Conservation (phyloP, 2,797 vertebrate species). For the Coregonus ussuriensis region DNA sequence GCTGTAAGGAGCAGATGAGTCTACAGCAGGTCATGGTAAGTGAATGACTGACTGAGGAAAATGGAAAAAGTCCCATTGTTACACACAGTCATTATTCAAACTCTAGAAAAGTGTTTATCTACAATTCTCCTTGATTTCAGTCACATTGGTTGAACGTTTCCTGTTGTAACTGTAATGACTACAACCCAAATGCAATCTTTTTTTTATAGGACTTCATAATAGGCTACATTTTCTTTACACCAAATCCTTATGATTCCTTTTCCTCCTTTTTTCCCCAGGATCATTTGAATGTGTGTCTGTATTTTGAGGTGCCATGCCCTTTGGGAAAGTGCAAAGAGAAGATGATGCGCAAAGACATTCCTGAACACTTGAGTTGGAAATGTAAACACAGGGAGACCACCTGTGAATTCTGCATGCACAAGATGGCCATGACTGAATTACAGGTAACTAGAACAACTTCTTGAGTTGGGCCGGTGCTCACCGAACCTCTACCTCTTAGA, state of each 20-base stretch:
- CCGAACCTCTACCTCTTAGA: neutral
- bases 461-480: neutral
- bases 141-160: neutral
- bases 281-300: conserved; percentile 91
- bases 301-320: conserved; percentile 89
- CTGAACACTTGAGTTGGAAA: conserved; percentile 88
- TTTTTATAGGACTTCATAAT: neutral
- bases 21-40: conserved; percentile 90
- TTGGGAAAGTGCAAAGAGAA: conserved; percentile 90
- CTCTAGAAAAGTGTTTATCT: neutral
- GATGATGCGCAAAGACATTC: conserved; percentile 89
- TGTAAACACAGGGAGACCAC: conserved; percentile 92
- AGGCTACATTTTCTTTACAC: neutral
- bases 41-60: neutral
- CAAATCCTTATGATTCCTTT: neutral
- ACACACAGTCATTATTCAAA: neutral
- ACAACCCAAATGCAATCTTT: neutral
- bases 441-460: conserved; percentile 59
- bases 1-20: conserved; percentile 88
- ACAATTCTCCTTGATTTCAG: neutral
- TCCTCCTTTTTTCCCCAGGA: conserved; percentile 71
- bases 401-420: conserved; percentile 90
- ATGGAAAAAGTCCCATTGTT: neutral
- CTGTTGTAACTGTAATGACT: neutral
- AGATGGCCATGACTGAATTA: conserved; percentile 84